Evolutionary conservation across 1,140 invertebrate species (phyloP), one percentile per base, ranked within the genome.

Genomic region (Drosophila pruinosa): DNA sequence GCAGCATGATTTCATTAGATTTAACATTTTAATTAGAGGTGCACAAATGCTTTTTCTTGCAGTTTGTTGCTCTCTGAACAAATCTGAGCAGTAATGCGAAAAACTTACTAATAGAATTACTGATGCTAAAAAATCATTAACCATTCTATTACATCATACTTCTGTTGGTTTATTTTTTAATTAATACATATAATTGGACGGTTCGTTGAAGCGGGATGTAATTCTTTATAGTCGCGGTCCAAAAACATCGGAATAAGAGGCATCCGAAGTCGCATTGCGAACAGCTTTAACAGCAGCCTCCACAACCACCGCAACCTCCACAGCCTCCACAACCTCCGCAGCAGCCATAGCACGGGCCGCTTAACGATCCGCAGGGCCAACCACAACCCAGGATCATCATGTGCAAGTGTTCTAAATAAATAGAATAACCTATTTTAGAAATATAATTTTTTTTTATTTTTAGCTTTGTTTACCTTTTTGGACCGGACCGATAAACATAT

Each of bases 351-450:
- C 59, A 69, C 2, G 71, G 53, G 24, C 69, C 69, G 36, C 69
- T 58, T 15, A 61, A 56, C 2, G 57, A 64, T 8, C 61, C 71
- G n/a, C 75, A 75, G 4, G 54, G 54, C 54, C 63, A 58, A 21
- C 63, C 54, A 50, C 53, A 67, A 8, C 63, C 57, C 38, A 79
- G 74, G 50, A 63, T 62, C 64, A 68, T 52, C 38, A 34, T 65
- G 26, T 26, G 34, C 5, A 50, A 4, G 50, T 50, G 21, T n/a
- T 77, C 65, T 38, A 31, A 8, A 19, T 5, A 12, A 58, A 10
- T 10, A 21, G 15, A n/a, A 21, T 4, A 17, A 22, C 24, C 28
- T 15, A 8, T 8, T 47, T 24, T 10, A 19, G 1, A 24, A 17
- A 12, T 24, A n/a, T 12, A 15, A 43, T 31, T 7, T 5, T 15